phyloP scores from a whole-genome alignment of 2,888 invertebrate species.

The Balanococcus diminutus region DNA sequence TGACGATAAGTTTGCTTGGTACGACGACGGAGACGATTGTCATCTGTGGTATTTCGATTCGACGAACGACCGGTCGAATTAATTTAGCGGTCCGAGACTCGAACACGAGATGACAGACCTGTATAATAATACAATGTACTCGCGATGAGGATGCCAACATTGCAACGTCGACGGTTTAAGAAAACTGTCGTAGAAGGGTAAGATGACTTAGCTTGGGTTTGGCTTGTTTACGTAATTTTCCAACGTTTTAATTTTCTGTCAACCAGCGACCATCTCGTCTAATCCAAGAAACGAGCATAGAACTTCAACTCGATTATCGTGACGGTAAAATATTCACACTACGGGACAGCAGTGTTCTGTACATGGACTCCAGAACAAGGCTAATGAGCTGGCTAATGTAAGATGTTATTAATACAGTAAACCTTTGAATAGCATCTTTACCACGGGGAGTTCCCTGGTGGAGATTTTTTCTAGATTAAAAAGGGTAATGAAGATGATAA shows the following conservation, averaged over 20 bases:
- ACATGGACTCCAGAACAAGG: background rate
- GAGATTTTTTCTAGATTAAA: too few relatives aligned
- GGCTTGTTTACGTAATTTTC: background rate
- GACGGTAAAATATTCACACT: background rate
- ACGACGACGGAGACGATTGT: background rate
- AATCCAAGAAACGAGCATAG: background rate
- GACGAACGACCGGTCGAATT: slow-evolving; percentile 21
- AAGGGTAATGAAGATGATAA: too few relatives aligned
- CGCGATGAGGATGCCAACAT: too few relatives aligned
- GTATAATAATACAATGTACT: background rate
- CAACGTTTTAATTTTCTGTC: background rate
- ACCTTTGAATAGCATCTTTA: background rate
- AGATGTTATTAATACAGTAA: background rate
- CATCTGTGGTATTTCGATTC: background rate
- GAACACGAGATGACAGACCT: background rate
- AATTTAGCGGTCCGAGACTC: background rate
- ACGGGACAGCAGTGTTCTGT: background rate
- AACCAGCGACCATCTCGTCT: background rate
- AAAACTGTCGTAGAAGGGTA: background rate
- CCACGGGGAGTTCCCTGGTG: background rate
- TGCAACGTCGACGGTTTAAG: background rate
- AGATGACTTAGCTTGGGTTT: too few relatives aligned
- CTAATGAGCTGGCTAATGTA: background rate
- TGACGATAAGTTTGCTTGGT: background rate
- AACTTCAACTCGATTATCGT: background rate